A percentile compares a stretch with the other conserved stretches of the same genome.
Evolutionary conservation across 2,888 invertebrate genomes (phyloP).

Genomic region (Caenorhabditis sp.): DNA sequence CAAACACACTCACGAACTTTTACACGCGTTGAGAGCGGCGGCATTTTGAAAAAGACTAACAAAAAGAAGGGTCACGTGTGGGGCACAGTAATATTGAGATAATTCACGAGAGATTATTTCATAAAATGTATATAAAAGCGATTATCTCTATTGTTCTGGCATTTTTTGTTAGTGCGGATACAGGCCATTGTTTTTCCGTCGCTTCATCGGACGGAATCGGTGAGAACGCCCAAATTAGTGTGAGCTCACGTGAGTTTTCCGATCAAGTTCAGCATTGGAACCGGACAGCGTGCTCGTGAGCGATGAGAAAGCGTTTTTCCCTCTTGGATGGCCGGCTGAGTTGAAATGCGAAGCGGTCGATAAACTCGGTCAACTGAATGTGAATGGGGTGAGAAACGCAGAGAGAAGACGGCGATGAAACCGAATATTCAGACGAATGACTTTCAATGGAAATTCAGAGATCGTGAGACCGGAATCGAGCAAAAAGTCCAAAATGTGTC

Average conservation of each 20-base stretch:
- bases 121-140: too few species aligned
- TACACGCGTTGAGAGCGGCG: background rate
- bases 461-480: constrained; percentile 1
- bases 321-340: constrained; percentile 37
- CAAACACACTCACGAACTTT: constrained; percentile 33
- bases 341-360: background rate
- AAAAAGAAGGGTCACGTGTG: too few species aligned
- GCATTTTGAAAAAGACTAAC: constrained; percentile 1
- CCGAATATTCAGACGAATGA: background rate
- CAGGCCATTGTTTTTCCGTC: background rate
- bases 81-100: too few species aligned
- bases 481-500: background rate
- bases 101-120: too few species aligned
- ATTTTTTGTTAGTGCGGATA: background rate
- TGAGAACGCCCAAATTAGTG: too few species aligned
- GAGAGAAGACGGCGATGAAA: background rate
- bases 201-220: constrained; percentile 14
- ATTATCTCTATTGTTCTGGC: background rate
- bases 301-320: constrained; percentile 12
- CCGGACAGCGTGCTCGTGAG: constrained; percentile 1
- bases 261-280: constrained; percentile 14
- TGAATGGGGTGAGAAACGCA: background rate
- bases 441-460: constrained; percentile 1
- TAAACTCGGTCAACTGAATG: constrained; percentile 1
- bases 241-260: too few species aligned